Percentiles rank a stretch among this genome's conserved stretches.
Evolutionary conservation across 1,140 invertebrate species (phyloP).

Genomic region (Drosophila simulans): DNA sequence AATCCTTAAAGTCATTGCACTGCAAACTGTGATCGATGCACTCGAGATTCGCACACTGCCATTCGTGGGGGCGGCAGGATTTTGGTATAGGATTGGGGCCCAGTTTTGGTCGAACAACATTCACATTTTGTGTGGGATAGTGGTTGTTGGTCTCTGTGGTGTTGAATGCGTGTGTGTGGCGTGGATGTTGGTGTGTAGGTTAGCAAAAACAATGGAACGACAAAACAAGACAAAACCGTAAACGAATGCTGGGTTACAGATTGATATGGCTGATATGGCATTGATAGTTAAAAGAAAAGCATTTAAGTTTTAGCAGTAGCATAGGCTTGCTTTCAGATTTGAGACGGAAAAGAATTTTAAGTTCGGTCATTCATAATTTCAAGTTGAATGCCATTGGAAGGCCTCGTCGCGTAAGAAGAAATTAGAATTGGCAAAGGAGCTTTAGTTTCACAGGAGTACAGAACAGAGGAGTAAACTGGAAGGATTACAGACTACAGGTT

Average conservation of each 20-base stretch:
- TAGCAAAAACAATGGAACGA: conserved; percentile 51
- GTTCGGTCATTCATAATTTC: not conserved
- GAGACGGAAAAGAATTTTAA: not conserved
- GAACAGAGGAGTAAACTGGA: not conserved
- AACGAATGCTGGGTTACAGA: conserved; percentile 14
- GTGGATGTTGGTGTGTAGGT: conserved; percentile 28
- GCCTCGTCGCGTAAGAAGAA: not conserved
- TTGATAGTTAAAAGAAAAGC: not conserved
- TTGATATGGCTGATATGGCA: too few relatives aligned
- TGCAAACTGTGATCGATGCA: conserved; percentile 82
- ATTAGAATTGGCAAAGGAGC: not conserved
- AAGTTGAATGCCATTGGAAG: not conserved
- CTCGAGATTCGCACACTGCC: conserved; percentile 84
- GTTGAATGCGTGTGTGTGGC: conserved; percentile 17
- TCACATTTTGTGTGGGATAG: conserved; percentile 9
- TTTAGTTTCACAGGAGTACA: too few relatives aligned
- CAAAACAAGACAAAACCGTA: conserved; percentile 35
- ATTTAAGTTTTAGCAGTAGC: not conserved
- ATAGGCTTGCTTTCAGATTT: not conserved
- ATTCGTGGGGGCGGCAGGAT: conserved; percentile 68
- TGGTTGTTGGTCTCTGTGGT: conserved; percentile 18
- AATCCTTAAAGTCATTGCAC: conserved; percentile 89
- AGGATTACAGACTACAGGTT: not conserved
- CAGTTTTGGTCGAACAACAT: not conserved
- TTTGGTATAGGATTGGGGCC: conserved; percentile 7